Percentiles rank a stretch among this genome's conserved stretches.
phyloP scores from a whole-genome alignment of 2,888 invertebrate genomes.

The Cosmia trapezina region DNA sequence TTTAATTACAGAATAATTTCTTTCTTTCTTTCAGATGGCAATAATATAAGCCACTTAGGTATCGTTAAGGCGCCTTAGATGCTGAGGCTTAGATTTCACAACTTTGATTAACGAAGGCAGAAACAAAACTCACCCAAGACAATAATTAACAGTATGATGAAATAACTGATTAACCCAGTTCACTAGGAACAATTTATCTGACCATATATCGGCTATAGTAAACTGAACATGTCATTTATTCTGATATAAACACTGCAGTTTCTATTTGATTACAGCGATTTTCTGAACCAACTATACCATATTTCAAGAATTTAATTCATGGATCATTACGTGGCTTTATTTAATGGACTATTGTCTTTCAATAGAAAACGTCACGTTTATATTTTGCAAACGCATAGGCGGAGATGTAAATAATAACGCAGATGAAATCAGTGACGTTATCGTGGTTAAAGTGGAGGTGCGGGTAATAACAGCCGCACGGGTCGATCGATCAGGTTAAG shows the following conservation, averaged over 20 bases:
- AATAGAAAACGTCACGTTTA: conserved; percentile 6
- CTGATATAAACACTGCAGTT: conserved; percentile 3
- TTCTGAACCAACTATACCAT: background rate
- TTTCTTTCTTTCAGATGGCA: background rate
- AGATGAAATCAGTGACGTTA: too few species aligned
- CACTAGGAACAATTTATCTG: conserved; percentile 11
- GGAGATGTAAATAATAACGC: too few species aligned
- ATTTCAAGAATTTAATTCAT: conserved; percentile 4
- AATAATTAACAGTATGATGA: conserved; percentile 1
- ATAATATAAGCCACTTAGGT: too few species aligned
- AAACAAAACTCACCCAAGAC: background rate
- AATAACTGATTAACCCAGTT: conserved; percentile 9
- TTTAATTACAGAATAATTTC: background rate
- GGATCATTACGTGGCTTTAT: background rate
- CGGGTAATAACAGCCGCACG: too few species aligned
- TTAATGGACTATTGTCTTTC: conserved; percentile 15
- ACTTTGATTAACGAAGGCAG: background rate
- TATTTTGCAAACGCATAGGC: background rate
- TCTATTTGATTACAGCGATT: conserved; percentile 17
- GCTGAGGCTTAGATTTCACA: too few species aligned
- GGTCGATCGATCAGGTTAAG: too few species aligned
- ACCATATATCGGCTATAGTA: background rate
- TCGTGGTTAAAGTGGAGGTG: too few species aligned
- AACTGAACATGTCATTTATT: conserved; percentile 5
- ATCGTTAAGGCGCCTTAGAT: background rate